Evolutionary conservation across 2,113 vertebrate genomes (phyloP).

Genomic region (Glaucomys volans): DNA sequence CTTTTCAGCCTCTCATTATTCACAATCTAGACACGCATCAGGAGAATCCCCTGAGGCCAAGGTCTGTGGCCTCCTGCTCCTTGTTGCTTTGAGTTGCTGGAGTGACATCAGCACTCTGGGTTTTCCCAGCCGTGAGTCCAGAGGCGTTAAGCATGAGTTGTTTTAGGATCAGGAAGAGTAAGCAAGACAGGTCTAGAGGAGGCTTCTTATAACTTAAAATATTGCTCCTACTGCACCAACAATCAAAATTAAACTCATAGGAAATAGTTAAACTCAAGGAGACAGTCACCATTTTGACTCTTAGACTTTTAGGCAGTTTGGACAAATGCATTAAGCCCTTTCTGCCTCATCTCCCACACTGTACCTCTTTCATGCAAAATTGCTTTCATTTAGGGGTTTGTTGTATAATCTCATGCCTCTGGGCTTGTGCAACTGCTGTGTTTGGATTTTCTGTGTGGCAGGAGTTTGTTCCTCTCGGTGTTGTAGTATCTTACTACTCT

Average conservation of each 20-base stretch:
- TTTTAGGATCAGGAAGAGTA: background rate
- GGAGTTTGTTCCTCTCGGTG: background rate
- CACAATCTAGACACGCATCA: background rate
- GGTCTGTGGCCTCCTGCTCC: background rate
- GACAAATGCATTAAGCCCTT: background rate
- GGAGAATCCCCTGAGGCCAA: background rate
- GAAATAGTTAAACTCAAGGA: background rate
- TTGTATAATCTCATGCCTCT: background rate
- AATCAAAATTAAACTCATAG: background rate
- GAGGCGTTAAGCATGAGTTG: background rate
- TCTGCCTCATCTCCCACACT: background rate
- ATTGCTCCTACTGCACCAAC: background rate
- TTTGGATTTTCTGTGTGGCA: background rate
- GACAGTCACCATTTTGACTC: background rate
- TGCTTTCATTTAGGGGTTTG: background rate
- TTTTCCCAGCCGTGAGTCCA: constrained; percentile 51
- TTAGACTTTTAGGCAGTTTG: background rate
- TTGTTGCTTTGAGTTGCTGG: background rate
- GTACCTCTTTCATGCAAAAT: background rate
- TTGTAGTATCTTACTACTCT: background rate
- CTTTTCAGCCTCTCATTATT: background rate
- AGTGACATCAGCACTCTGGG: constrained; percentile 1
- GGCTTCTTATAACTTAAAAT: background rate
- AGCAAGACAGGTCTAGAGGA: background rate
- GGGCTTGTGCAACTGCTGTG: background rate